Evolutionary conservation across 1,140 invertebrate species (phyloP).

Genomic region (Drosophila tropicalis): DNA sequence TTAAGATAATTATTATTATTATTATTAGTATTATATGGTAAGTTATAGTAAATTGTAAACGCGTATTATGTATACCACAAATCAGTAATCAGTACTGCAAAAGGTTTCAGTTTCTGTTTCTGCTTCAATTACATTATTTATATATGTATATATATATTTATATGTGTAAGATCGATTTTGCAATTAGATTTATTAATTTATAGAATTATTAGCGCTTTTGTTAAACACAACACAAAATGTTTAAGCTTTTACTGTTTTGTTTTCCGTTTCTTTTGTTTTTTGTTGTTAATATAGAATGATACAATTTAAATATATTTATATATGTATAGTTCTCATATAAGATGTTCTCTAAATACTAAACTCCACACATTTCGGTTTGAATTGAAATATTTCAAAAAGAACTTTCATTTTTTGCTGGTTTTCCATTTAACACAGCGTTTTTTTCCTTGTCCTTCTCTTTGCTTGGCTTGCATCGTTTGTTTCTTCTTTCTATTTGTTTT

Average conservation of each 20-base stretch:
- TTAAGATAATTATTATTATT: conserved; percentile 53
- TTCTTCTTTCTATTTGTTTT: conserved; percentile 17
- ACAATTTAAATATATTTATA: conserved; percentile 43
- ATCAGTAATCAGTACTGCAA: conserved; percentile 67
- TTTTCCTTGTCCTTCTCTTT: conserved; percentile 1
- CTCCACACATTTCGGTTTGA: conserved; percentile 21
- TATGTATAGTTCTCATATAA: conserved; percentile 43
- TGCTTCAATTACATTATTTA: conserved; percentile 24
- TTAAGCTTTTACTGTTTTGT: conserved; percentile 32
- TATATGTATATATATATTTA: neutral
- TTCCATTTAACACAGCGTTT: conserved; percentile 17
- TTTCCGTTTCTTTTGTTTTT: neutral
- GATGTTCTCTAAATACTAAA: conserved; percentile 40
- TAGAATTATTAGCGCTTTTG: conserved; percentile 33
- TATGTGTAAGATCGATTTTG: conserved; percentile 18
- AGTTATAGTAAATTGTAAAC: conserved; percentile 26
- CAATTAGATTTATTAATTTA: conserved; percentile 10
- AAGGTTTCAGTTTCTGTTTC: conserved; percentile 45
- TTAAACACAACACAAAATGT: conserved; percentile 44
- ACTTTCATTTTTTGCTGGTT: conserved; percentile 19
- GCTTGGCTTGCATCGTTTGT: conserved; percentile 4
- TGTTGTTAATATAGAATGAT: conserved; percentile 34
- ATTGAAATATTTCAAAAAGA: conserved; percentile 20
- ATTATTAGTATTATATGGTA: conserved; percentile 13
- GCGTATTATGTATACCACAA: conserved; percentile 44